Base-by-base conservation (phyloP, 2,888 invertebrate genomes). In the Drosophila tripunctata region DNA sequence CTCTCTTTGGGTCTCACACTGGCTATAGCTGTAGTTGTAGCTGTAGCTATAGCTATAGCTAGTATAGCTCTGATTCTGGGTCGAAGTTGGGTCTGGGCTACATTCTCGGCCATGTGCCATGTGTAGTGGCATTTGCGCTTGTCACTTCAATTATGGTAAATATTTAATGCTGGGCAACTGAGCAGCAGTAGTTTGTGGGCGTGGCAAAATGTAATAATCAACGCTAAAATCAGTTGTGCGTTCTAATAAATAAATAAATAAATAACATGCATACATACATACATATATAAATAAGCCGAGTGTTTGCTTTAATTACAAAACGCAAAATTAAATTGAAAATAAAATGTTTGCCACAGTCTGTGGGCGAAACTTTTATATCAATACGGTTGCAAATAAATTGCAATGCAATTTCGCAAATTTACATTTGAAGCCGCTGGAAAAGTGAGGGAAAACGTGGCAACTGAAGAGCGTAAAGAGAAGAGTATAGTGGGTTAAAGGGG, bases 111-210 rank as follows among this genome's bases (percentile, higher is more conserved):
- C 54, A 62, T 36, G 15, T 43, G 17, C 27, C 65, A 64, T 58
- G 62, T 81, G 80, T 79, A 82, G 80, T 61, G 77, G 80, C 87
- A 86, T 81, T 85, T 85, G 82, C 66, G 87, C 85, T 72, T 83
- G 83, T 83, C 83, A 83, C 82, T 83, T 87, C 87, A 87, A 83
- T 83, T 83, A 83, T 83, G 78, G 78, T 83, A 87, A 83, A 87
- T 87, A 81, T 87, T 84, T 83, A 83, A 83, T 78, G 68, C 78
- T 65, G 43, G 57, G 50, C 56, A 44, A 68, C 54, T 47, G 65
- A 41, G 62, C 61, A 58, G n/a, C n/a, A n/a, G n/a, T n/a, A n/a
- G n/a, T n/a, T n/a, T n/a, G 60, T 45, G 44, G 75, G 66, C 50
- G 71, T 71, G 51, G 51, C 78, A 54, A n/a, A n/a, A 62, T 78